phyloP scores from a whole-genome alignment of 2,113 vertebrate species.

The Mirounga angustirostris region DNA sequence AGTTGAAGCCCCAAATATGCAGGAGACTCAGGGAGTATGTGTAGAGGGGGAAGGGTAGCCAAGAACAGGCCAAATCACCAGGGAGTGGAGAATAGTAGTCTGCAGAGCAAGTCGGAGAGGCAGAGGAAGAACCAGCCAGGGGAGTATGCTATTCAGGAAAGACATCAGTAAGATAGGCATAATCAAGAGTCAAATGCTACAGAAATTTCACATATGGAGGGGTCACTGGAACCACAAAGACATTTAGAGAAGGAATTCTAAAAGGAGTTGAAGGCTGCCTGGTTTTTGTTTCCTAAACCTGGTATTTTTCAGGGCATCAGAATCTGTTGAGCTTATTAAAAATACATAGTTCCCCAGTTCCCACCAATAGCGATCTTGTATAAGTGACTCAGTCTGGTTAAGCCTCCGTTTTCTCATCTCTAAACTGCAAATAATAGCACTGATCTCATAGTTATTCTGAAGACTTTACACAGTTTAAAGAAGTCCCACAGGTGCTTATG shows the following conservation, averaged over 20 bases:
- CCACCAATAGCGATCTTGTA: background rate
- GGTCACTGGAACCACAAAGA: background rate
- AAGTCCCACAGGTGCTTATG: background rate
- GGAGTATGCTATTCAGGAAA: background rate
- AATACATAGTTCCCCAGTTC: background rate
- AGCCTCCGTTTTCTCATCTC: background rate
- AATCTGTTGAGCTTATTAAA: background rate
- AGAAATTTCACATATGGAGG: background rate
- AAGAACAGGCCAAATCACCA: background rate
- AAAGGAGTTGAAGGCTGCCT: background rate
- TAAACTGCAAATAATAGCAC: background rate
- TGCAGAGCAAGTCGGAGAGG: background rate
- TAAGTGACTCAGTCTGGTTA: background rate
- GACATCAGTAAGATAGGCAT: background rate
- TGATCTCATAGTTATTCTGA: background rate
- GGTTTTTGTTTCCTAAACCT: background rate
- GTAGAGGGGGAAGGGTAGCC: background rate
- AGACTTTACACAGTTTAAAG: background rate
- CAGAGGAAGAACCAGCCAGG: background rate
- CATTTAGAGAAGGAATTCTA: background rate
- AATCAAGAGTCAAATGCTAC: background rate
- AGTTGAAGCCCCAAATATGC: background rate
- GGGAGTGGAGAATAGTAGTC: background rate
- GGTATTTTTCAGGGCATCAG: background rate
- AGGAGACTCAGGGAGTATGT: background rate